Base-by-base conservation (phyloP, 2,888 invertebrate genomes). In the Apantesis nais region DNA sequence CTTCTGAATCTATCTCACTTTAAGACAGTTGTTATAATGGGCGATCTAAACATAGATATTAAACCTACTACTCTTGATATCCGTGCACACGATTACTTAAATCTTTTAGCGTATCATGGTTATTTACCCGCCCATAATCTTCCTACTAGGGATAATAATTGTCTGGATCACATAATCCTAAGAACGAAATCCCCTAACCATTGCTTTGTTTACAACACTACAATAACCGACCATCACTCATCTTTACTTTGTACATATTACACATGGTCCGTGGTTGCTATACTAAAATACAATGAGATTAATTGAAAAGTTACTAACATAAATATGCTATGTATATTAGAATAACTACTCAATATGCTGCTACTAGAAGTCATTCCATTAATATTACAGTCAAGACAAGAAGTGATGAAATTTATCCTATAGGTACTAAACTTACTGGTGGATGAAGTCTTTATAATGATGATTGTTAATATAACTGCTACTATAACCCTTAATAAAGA, bases 181-280 rank as follows among this genome's bases (percentile, higher is more conserved):
- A n/a, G n/a, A n/a, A n/a, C n/a, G n/a, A n/a, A n/a, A n/a, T n/a
- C n/a, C n/a, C n/a, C n/a, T n/a, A n/a, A n/a, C n/a, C n/a, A n/a
- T n/a, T n/a, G n/a, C n/a, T n/a, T n/a, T n/a, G n/a, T n/a, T n/a
- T n/a, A n/a, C n/a, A n/a, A n/a, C n/a, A n/a, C n/a, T n/a, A n/a
- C n/a, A n/a, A n/a, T n/a, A n/a, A n/a, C n/a, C n/a, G n/a, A n/a
- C n/a, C 31, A 74, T 74, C 79, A 85, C 81, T 85, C 81, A 81
- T 81, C 82, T 81, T 79, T 77, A 79, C 67, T 66, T 74, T 68
- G 62, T 71, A 74, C 66, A 76, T 65, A 63, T 74, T 72, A 79
- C 71, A 75, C 73, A 76, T 71, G 77, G 62, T 82, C 82, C 79
- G 70, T 81, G 78, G 77, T 76, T 41, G 83, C 83, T 86, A 77